Evolutionary conservation across 2,888 invertebrate genomes (phyloP), one percentile per base, ranked within the genome.

Genomic region (Panzeria rudis): DNA sequence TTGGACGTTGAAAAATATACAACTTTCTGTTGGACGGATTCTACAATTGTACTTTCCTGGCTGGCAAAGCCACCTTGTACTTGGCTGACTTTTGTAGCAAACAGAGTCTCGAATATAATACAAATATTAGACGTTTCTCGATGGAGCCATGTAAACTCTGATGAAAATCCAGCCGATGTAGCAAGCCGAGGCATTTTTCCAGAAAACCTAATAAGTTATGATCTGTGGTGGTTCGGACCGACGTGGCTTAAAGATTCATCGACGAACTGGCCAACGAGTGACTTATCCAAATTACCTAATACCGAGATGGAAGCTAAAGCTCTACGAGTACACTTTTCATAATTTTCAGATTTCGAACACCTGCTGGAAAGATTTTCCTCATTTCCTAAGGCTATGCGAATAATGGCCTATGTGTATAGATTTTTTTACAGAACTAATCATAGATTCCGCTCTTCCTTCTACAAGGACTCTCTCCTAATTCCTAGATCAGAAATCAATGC

Each of bases 31-130:
- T 77, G 68, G 77, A 77, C 66, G 4, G 66, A 59, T 35, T 59
- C 66, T 1, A 59, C 47, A 11, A 77, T 77, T 11, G 76, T 69
- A 1, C 8, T 69, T 0, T 44, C 66, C 2, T 59, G 76, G 77
- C 13, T 77, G 11, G 35, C 35, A 11, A 78, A 79, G 68, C 59
- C 77, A 1, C 68, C 81, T 2, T 86, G 59, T n/a, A 54, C 32
- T 8, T 87, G 83, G 86, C 38, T 68, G n/a, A 83, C 83, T 0
- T 86, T 85, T 25, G 78, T 87, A 0, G 84, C 71, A 0, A 83
- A 84, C 35, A 56, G 84, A 11, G 81, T 75, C 0, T 38, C 80
- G 0, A 68, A 86, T 23, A 83, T 86, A 3, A 50, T 25, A 6
- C 66, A 61, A 23, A 52, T 54, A 23, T 9, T 59, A 0, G 11